phyloP scores from a whole-genome alignment of 1,140 invertebrate species.

The Heterodera carotae region DNA sequence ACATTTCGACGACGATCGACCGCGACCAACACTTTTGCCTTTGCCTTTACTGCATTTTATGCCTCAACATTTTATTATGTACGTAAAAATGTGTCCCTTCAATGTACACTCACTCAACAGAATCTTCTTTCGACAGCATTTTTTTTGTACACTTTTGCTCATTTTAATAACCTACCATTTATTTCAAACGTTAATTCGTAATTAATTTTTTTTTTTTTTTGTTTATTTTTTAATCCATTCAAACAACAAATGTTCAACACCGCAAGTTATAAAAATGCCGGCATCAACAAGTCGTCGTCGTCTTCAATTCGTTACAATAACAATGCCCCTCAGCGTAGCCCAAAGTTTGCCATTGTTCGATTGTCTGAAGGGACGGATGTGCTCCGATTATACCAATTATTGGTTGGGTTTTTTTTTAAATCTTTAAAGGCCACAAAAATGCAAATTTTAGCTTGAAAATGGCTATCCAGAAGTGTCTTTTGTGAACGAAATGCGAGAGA shows the following conservation, averaged over 20 bases:
- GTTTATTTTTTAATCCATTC: background rate
- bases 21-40: background rate
- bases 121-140: no score
- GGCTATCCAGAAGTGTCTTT: slow-evolving; percentile 45
- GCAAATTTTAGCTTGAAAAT: slow-evolving; percentile 40
- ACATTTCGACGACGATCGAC: background rate
- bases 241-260: background rate
- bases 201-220: no score
- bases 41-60: background rate
- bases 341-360: slow-evolving; percentile 44
- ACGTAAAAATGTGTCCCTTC: no score
- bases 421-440: background rate
- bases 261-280: background rate
- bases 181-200: no score
- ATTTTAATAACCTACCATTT: no score
- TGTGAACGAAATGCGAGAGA: slow-evolving; percentile 50
- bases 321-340: slow-evolving; percentile 16
- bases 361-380: slow-evolving; percentile 41
- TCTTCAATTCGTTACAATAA: background rate
- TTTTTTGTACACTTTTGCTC: no score
- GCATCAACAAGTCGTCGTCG: background rate
- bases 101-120: no score
- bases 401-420: slow-evolving; percentile 33
- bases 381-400: slow-evolving; percentile 41
- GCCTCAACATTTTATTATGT: no score